Percentiles rank a stretch among this genome's conserved stretches.
Evolutionary conservation across 2,888 invertebrate species (phyloP).

Genomic region (Carpatolechia fugitivella): DNA sequence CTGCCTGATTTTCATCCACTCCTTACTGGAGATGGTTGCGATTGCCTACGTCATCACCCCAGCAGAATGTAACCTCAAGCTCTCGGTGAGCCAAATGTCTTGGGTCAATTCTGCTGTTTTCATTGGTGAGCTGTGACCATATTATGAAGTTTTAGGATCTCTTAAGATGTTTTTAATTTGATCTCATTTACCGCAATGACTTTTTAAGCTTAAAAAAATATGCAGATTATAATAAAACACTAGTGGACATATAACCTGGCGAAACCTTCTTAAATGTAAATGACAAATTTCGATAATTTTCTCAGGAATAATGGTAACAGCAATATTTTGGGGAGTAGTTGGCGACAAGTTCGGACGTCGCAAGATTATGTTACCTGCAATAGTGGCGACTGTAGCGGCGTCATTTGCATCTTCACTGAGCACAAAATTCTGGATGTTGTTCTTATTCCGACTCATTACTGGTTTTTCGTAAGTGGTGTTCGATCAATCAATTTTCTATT

Average conservation of each 20-base stretch:
- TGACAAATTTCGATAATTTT: too few species aligned
- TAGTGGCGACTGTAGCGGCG: not conserved
- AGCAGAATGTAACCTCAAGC: not conserved
- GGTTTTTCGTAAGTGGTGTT: not conserved
- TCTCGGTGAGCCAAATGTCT: not conserved
- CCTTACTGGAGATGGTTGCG: not conserved
- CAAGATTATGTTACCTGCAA: not conserved
- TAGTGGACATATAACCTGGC: too few species aligned
- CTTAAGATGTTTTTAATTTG: too few species aligned
- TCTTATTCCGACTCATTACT: not conserved
- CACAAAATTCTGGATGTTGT: not conserved
- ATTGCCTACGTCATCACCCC: conserved; percentile 4
- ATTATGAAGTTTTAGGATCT: too few species aligned
- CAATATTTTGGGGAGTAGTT: not conserved
- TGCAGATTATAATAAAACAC: too few species aligned
- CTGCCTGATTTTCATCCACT: not conserved
- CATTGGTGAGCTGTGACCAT: not conserved
- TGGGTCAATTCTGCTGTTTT: not conserved
- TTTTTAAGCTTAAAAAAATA: too few species aligned
- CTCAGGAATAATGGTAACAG: not conserved
- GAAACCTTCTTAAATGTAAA: too few species aligned
- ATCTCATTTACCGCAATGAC: too few species aligned
- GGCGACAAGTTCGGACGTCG: not conserved
- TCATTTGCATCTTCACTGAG: not conserved
- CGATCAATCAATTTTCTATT: too few species aligned